These are phyloP conservation scores for Neogobius melanostomus DNA, from an alignment of 2,113 vertebrate genomes.

Conservation along the genomic window DNA sequence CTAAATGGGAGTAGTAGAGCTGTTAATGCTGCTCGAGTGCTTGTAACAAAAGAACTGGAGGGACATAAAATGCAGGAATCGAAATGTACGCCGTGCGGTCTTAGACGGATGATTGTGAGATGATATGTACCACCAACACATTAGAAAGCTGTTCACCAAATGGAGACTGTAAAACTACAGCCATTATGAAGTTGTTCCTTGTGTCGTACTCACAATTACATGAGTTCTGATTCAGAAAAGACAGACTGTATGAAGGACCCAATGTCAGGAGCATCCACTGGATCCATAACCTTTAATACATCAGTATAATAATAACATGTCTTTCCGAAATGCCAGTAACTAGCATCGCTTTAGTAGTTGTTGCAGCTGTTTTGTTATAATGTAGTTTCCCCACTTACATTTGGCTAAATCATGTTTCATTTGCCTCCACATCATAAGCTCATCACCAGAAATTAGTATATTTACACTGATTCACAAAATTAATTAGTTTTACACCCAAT, in stretches of 20 bases:
- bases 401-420: background rate
- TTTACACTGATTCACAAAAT: background rate
- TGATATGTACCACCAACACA: constrained; percentile 66
- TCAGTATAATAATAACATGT: no score
- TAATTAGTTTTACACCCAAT: background rate
- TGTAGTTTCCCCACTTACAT: background rate
- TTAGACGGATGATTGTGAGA: constrained; percentile 59
- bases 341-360: no score
- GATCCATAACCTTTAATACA: no score
- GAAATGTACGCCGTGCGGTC: constrained; percentile 60
- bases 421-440: background rate
- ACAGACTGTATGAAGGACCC: background rate
- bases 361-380: background rate
- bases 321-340: no score
- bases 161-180: constrained; percentile 33
- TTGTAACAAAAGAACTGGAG: constrained; percentile 74
- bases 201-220: background rate
- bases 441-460: background rate
- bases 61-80: constrained; percentile 83
- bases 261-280: background rate
- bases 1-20: constrained; percentile 75
- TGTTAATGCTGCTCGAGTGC: constrained; percentile 81
- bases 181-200: constrained; percentile 46
- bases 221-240: background rate
- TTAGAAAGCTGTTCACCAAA: constrained; percentile 61